Percentiles rank a stretch among this genome's conserved stretches.
phyloP scores from a whole-genome alignment of 2,888 invertebrate genomes.

The Cosmia pyralina region DNA sequence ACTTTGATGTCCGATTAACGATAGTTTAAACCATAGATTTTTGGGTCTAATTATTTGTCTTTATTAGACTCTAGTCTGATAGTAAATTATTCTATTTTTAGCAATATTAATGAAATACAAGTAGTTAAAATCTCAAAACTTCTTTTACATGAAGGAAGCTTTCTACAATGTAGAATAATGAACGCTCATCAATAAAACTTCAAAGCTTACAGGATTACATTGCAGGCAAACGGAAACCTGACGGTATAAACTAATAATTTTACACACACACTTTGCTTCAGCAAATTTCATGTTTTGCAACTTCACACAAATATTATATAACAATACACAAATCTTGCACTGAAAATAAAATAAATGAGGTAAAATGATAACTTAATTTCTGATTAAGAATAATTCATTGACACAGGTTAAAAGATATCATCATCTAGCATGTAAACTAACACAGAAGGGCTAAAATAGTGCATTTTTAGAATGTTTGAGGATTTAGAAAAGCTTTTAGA shows the following conservation, averaged over 20 bases:
- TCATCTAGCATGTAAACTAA: constrained; percentile 77
- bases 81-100: constrained; percentile 29
- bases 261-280: constrained; percentile 76
- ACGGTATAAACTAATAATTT: constrained; percentile 61
- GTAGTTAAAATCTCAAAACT: constrained; percentile 54
- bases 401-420: constrained; percentile 47
- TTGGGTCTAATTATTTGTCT: constrained; percentile 19
- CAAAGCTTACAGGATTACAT: constrained; percentile 57
- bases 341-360: constrained; percentile 57
- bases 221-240: constrained; percentile 52
- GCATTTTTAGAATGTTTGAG: constrained; percentile 79
- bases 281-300: constrained; percentile 72
- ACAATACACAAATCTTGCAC: constrained; percentile 64
- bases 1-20: constrained; percentile 18
- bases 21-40: constrained; percentile 28
- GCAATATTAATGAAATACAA: constrained; percentile 29
- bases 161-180: constrained; percentile 62
- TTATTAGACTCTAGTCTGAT: constrained; percentile 40
- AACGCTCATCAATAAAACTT: constrained; percentile 55
- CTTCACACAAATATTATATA: constrained; percentile 65
- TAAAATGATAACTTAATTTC: constrained; percentile 51
- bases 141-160: constrained; percentile 71
- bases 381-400: constrained; percentile 26
- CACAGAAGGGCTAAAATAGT: constrained; percentile 74
- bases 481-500: constrained; percentile 81